Percentiles rank a stretch among this genome's conserved stretches.
Evolutionary conservation across 1,140 invertebrate genomes (phyloP).

Genomic region (Apis cerana): DNA sequence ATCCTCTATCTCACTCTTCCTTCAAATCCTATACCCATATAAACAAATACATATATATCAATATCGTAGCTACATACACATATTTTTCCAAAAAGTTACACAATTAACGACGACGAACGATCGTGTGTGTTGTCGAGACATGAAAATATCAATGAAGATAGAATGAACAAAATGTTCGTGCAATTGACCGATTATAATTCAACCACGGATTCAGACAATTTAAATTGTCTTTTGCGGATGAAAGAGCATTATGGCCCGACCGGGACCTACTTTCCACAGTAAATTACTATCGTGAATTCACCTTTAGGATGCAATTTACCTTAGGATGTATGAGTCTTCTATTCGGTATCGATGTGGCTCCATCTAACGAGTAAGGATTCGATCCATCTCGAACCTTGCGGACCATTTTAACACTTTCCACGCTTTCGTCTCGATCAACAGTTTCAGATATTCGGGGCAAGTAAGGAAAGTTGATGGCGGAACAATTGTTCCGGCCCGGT

Average conservation of each 20-base stretch:
- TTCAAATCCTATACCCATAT: too few relatives aligned
- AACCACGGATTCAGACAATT: constrained; percentile 38
- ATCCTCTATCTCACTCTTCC: too few relatives aligned
- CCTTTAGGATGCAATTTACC: constrained; percentile 48
- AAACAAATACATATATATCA: too few relatives aligned
- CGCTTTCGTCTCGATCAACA: background rate
- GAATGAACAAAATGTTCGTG: constrained; percentile 38
- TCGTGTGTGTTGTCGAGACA: background rate
- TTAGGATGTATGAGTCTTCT: constrained; percentile 29
- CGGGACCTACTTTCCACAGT: constrained; percentile 24
- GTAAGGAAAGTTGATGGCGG: background rate
- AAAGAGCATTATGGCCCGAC: constrained; percentile 39
- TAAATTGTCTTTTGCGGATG: constrained; percentile 45
- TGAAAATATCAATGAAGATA: constrained; percentile 14
- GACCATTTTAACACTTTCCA: background rate
- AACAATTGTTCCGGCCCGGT: background rate
- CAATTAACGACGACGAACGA: too few relatives aligned
- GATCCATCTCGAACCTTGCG: background rate
- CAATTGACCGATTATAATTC: constrained; percentile 35
- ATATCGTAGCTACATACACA: too few relatives aligned
- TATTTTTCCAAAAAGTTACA: too few relatives aligned
- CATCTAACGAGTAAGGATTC: constrained; percentile 12
- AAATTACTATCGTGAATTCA: constrained; percentile 40
- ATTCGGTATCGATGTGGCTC: constrained; percentile 31
- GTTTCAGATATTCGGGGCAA: background rate